Evolutionary conservation across 2,797 vertebrate genomes (phyloP).

Genomic region (Bryconaethiops microstoma): DNA sequence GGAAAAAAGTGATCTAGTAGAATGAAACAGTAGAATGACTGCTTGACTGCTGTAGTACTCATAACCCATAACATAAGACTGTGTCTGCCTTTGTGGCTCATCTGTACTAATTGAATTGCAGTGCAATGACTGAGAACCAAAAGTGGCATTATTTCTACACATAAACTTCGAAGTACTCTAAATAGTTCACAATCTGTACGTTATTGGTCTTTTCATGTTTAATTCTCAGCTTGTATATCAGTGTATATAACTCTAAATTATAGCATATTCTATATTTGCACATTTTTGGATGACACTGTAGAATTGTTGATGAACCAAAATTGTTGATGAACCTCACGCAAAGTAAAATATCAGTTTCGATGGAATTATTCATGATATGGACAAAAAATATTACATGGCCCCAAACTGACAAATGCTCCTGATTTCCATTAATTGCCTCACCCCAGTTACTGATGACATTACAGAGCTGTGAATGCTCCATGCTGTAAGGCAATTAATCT

Average conservation of each 20-base stretch:
- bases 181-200: neutral
- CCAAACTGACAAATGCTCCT: neutral
- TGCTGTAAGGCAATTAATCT: conserved; percentile 44
- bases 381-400: neutral
- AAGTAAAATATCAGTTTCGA: neutral
- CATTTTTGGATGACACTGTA: neutral
- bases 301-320: too few species aligned
- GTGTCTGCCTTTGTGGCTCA: too few species aligned
- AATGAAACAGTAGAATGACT: neutral
- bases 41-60: too few species aligned
- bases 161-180: neutral
- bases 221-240: too few species aligned
- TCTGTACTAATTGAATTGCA: neutral
- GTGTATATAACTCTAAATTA: too few species aligned
- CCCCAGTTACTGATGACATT: conserved; percentile 13
- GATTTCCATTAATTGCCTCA: neutral
- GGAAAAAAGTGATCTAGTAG: too few species aligned
- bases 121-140: neutral
- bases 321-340: neutral
- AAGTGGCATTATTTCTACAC: neutral
- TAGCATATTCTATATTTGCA: too few species aligned
- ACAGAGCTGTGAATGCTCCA: conserved; percentile 9
- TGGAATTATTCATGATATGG: neutral
- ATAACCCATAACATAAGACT: neutral
- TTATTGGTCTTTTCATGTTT: too few species aligned